These are phyloP conservation scores for Heliothis peltigera DNA, from an alignment of 2,888 invertebrate genomes.

Conservation along the genomic window DNA sequence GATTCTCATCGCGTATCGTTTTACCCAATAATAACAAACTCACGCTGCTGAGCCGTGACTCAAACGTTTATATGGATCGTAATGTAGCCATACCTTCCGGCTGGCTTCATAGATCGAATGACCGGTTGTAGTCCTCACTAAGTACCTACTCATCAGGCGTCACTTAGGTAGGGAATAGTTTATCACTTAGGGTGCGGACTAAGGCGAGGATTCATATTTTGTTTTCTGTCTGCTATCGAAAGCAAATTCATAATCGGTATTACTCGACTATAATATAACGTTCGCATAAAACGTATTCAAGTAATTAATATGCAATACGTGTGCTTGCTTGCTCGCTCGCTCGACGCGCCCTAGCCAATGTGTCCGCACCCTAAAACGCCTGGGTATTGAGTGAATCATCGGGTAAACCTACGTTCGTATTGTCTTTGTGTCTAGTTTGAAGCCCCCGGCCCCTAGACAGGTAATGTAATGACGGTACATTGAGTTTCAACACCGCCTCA, in stretches of 20 bases:
- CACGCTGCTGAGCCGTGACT: constrained; percentile 46
- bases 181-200: constrained; percentile 14
- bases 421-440: constrained; percentile 40
- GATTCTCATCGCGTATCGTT: constrained; percentile 27
- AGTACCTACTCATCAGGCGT: constrained; percentile 25
- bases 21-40: constrained; percentile 39
- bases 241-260: not conserved
- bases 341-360: constrained; percentile 36
- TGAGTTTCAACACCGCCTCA: constrained; percentile 30
- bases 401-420: constrained; percentile 58
- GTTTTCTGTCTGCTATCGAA: not conserved
- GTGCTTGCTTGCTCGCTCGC: constrained; percentile 35
- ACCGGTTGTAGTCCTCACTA: constrained; percentile 51
- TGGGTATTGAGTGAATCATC: constrained; percentile 52
- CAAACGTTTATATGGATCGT: constrained; percentile 56
- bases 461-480: constrained; percentile 21
- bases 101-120: constrained; percentile 63
- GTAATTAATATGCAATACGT: constrained; percentile 36
- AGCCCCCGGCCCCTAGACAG: constrained; percentile 26
- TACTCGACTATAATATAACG: not conserved
- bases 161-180: constrained; percentile 30
- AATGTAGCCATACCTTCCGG: constrained; percentile 51
- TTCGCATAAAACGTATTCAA: constrained; percentile 2
- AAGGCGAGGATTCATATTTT: not conserved
- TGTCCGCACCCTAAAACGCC: constrained; percentile 51